phyloP scores from a whole-genome alignment of 2,888 invertebrate genomes.

The Lycia hirtaria region DNA sequence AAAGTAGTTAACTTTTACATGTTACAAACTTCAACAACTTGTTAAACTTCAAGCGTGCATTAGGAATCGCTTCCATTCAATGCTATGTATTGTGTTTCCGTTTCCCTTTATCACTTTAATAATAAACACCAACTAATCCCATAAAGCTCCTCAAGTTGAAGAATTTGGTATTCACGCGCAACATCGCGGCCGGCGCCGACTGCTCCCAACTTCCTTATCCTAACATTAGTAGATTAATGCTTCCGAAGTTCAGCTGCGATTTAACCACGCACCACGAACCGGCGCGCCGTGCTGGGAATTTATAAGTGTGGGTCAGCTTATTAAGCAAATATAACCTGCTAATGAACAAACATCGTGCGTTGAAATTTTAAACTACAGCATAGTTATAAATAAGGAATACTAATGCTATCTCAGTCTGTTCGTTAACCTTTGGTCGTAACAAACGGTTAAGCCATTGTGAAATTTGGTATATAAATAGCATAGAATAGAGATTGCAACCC shows the following conservation, averaged over 20 bases:
- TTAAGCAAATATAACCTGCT: conserved; percentile 1
- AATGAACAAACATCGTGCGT: not conserved
- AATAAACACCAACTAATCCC: conserved; percentile 15
- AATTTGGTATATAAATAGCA: too few species aligned
- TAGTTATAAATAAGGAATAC: too few species aligned
- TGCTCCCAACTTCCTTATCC: conserved; percentile 36
- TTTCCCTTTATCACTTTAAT: conserved; percentile 5
- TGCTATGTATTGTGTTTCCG: not conserved
- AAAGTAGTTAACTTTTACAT: too few species aligned
- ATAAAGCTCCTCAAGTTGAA: conserved; percentile 14
- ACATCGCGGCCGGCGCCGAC: conserved; percentile 10
- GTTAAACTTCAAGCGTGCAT: not conserved
- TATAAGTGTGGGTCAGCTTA: conserved; percentile 44
- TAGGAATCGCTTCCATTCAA: not conserved
- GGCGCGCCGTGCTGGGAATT: conserved; percentile 58
- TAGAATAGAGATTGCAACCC: too few species aligned
- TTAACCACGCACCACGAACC: conserved; percentile 60
- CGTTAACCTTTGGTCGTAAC: too few species aligned
- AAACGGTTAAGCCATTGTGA: too few species aligned
- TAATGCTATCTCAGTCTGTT: too few species aligned
- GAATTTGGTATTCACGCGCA: conserved; percentile 23
- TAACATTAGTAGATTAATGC: conserved; percentile 67
- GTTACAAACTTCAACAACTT: not conserved
- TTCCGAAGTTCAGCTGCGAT: conserved; percentile 64
- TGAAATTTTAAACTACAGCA: not conserved